Base-by-base conservation (phyloP, 2,113 vertebrate species). In the Terrapene triunguis region DNA sequence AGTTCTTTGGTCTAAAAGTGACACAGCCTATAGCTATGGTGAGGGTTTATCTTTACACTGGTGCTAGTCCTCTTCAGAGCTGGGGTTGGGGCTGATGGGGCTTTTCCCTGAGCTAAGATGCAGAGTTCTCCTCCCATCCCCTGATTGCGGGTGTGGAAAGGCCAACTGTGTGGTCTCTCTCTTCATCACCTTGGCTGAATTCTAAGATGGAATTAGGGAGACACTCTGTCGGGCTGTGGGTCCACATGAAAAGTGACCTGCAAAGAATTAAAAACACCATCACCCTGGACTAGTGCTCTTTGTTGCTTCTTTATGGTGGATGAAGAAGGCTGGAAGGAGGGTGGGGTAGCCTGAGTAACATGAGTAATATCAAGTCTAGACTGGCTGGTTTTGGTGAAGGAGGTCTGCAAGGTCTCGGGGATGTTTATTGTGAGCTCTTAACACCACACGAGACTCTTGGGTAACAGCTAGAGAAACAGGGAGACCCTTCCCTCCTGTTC, bases 21-120 rank as follows among this genome's bases (percentile, higher is more conserved):
- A 85, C 72, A 0, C 4, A 19, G 17, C 1, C 2, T 38, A 5
- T 53, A n/a, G 11, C 50, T 87, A 7, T 62, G 55, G 5, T 65
- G 29, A 38, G 29, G 3, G 12, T 84, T n/a, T 2, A 29, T 81
- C 2, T 10, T 27, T 88, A 47, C 74, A 76, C 42, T 50, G 48
- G n/a, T 5, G 62, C 2, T 47, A 38, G 38, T 72, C 53, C 1
- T 86, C 91, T 84, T 72, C 6, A 44, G 42, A 91, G 21, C 0
- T 44, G 47, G 2, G 3, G 27, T 35, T 72, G 21, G 78, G 9
- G 17, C 42, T 72, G 14, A 82, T 93, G 82, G 85, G 24, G 6
- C 29, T 29, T 57, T 84, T 25, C 35, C 24, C 89, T 76, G 5
- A 29, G 5, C 22, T 44, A 25, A 5, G 22, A 25, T 76, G 21